Evolutionary conservation across 2,888 invertebrate species (phyloP).

Genomic region (Proisotoma minuta): DNA sequence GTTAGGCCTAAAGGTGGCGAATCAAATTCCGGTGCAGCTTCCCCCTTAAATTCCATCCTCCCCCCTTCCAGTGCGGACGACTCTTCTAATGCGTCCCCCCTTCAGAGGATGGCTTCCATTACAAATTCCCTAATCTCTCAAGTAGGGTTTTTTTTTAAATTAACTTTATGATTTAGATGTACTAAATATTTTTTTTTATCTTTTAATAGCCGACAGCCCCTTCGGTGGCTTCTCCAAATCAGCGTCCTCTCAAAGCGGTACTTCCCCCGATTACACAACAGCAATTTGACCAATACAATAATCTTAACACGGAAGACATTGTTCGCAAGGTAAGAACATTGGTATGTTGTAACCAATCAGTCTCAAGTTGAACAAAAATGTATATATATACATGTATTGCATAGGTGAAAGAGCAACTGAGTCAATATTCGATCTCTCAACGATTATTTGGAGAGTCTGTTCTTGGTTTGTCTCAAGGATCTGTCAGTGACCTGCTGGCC

Average conservation of each 20-base stretch:
- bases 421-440: slow-evolving; percentile 95
- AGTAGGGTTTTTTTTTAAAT: too few relatives aligned
- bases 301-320: slow-evolving; percentile 96
- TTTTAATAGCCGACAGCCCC: slow-evolving; percentile 69
- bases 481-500: slow-evolving; percentile 93
- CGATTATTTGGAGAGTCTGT: slow-evolving; percentile 96
- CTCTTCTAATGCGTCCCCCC: slow-evolving; percentile 78
- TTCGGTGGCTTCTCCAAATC: slow-evolving; percentile 74
- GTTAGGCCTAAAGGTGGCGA: slow-evolving; percentile 72
- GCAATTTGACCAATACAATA: slow-evolving; percentile 96
- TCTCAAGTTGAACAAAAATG: background rate
- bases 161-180: background rate
- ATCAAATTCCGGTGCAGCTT: slow-evolving; percentile 46
- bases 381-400: slow-evolving; percentile 5
- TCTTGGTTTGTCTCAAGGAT: slow-evolving; percentile 92
- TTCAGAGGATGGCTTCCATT: slow-evolving; percentile 96
- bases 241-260: slow-evolving; percentile 89
- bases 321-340: slow-evolving; percentile 69
- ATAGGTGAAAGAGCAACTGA: slow-evolving; percentile 83
- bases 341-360: background rate
- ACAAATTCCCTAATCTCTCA: slow-evolving; percentile 93
- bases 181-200: background rate
- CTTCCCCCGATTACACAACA: slow-evolving; percentile 97
- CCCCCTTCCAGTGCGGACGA: slow-evolving; percentile 73
- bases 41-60: slow-evolving; percentile 65